Evolutionary conservation across 2,888 invertebrate genomes (phyloP), one percentile per base, ranked within the genome.

Genomic region (Calephelis perditalis): DNA sequence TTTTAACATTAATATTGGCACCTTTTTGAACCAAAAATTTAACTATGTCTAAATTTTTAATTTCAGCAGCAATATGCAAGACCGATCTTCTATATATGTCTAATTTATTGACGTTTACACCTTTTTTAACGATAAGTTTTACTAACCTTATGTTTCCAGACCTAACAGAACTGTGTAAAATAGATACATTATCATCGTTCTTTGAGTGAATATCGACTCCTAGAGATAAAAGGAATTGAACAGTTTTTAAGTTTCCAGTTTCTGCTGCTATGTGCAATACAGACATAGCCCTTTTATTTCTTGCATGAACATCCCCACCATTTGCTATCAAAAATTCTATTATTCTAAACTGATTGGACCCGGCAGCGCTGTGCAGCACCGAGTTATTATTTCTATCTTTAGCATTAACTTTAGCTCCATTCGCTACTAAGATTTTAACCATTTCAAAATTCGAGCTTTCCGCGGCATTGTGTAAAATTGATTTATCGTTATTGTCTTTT

Each of bases 41-140:
- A 1, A 36, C 36, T 11, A 54, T 54, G n/a, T 54, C 36, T 36
- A 54, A 5, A 11, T 54, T 36, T 54, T 54, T 54, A 7, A n/a
- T 11, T 54, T 36, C 11, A 36, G 54, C 54, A 11, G 57, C 57
- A 45, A 57, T 45, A 45, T 57, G 45, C 45, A 57, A 45, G 26
- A 11, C 36, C 11, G 57, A 35, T 10, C 10, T n/a, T 9, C 57
- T 45, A 57, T 9, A 7, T 9, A 26, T 12, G 3, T 57, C 57
- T 46, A 11, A 12, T 12, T 46, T 5, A 46, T 45, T 57, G 26
- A 46, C 12, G 35, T 45, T 11, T 35, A 45, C n/a, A 44, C 57
- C 43, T 52, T 52, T 52, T 26, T 52, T 26, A 10, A 52, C 35
- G 6, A 52, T 26, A 26, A 52, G 26, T 35, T 52, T 52, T 11